Evolutionary conservation across 2,888 invertebrate genomes (phyloP).

Genomic region (Brenthis hecate): DNA sequence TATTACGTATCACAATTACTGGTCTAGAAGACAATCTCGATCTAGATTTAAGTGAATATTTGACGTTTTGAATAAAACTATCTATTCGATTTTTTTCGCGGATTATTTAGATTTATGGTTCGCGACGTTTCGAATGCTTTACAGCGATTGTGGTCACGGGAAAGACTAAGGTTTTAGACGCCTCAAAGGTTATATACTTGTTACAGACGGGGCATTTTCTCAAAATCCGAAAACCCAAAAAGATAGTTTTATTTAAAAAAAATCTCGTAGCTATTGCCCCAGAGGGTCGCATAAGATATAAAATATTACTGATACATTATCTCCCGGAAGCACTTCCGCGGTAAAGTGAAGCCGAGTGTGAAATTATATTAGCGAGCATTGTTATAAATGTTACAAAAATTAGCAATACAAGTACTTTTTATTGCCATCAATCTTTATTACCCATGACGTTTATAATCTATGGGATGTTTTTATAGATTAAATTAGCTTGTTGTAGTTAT

Average conservation of each 20-base stretch:
- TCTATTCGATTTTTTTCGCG: no score
- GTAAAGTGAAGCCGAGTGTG: conserved; percentile 26
- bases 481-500: neutral
- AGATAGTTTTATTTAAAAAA: neutral
- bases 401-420: neutral
- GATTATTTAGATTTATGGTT: no score
- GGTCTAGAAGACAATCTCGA: no score
- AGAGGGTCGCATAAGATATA: neutral
- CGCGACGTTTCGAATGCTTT: no score
- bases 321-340: conserved; percentile 22
- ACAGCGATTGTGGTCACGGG: no score
- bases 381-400: conserved; percentile 6
- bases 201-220: no score
- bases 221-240: no score
- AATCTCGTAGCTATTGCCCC: neutral
- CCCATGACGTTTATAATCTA: conserved; percentile 17
- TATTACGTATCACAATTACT: no score
- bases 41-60: no score
- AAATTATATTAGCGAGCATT: conserved; percentile 21
- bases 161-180: no score
- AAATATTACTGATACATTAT: conserved; percentile 1
- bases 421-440: conserved; percentile 18
- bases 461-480: neutral
- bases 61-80: no score
- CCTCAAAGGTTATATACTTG: no score